Conservation (phyloP, 2,113 vertebrate species). For the Numenius arquata region DNA sequence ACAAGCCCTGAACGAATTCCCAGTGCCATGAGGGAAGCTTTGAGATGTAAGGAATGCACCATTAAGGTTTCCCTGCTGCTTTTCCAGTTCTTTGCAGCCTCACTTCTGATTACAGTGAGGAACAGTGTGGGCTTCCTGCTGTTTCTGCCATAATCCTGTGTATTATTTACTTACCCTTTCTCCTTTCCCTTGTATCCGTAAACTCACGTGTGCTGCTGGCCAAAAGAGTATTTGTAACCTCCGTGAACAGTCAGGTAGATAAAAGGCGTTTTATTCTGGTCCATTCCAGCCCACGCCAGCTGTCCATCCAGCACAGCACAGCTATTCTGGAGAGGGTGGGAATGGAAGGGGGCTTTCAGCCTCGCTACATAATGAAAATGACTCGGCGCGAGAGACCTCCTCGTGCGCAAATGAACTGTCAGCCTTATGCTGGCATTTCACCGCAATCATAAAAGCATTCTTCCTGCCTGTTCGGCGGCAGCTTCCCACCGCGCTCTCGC, state of each 20-base stretch:
- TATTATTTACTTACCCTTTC: not conserved
- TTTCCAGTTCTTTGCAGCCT: not conserved
- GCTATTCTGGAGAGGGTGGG: not conserved
- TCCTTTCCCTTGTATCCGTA: not conserved
- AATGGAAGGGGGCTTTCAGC: slow-evolving; percentile 1
- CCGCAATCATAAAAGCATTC: not conserved
- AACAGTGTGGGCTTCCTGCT: not conserved
- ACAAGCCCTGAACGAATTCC: not conserved
- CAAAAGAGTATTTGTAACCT: not conserved
- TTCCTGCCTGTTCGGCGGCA: not conserved
- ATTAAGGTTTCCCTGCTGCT: not conserved
- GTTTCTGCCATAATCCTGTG: not conserved
- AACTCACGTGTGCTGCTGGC: not conserved
- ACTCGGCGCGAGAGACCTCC: not conserved
- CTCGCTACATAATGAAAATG: not conserved
- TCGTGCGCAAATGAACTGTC: not conserved
- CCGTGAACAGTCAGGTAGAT: not conserved
- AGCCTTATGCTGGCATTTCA: not conserved
- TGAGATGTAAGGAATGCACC: rapidly evolving
- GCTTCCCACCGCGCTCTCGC: not conserved
- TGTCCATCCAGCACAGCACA: not conserved
- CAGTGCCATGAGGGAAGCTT: not conserved
- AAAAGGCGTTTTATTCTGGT: not conserved
- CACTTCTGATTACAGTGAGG: not conserved
- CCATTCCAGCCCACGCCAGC: not conserved